Percentiles rank a stretch among this genome's conserved stretches.
Conservation (phyloP, 2,888 invertebrate genomes). For the Chloromyia formosa region DNA sequence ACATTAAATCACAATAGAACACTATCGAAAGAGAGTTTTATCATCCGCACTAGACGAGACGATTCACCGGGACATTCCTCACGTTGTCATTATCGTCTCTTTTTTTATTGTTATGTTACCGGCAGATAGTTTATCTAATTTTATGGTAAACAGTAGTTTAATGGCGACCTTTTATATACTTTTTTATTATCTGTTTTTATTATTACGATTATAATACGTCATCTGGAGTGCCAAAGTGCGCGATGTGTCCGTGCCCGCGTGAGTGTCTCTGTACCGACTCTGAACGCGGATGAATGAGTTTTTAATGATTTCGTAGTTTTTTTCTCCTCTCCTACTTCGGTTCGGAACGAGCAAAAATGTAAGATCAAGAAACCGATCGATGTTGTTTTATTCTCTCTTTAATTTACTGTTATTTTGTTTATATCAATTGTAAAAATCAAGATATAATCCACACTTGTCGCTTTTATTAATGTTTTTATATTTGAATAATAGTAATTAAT, state of each 20-base stretch:
- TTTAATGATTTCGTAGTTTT: conserved; percentile 10
- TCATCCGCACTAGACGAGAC: not conserved
- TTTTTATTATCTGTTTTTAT: conserved; percentile 42
- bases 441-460: conserved; percentile 27
- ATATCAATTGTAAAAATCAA: conserved; percentile 2
- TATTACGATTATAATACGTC: conserved; percentile 37
- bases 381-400: not conserved
- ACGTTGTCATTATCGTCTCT: conserved; percentile 27
- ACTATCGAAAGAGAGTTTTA: too few relatives aligned
- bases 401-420: conserved; percentile 5
- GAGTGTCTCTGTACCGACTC: not conserved
- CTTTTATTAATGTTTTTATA: too few relatives aligned
- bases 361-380: too few relatives aligned
- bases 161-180: conserved; percentile 42
- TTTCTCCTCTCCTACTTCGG: too few relatives aligned
- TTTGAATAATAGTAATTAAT: not conserved
- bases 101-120: conserved; percentile 42
- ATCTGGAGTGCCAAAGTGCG: conserved; percentile 14
- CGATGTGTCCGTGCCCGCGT: conserved; percentile 24
- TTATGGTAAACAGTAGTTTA: conserved; percentile 46
- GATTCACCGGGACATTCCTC: conserved; percentile 25
- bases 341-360: too few relatives aligned
- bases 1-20: too few relatives aligned
- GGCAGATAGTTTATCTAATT: conserved; percentile 45
- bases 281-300: conserved; percentile 16